These are phyloP conservation scores for Dasysyrphus albostriatus DNA, from an alignment of 2,888 invertebrate species.

Conservation along the genomic window DNA sequence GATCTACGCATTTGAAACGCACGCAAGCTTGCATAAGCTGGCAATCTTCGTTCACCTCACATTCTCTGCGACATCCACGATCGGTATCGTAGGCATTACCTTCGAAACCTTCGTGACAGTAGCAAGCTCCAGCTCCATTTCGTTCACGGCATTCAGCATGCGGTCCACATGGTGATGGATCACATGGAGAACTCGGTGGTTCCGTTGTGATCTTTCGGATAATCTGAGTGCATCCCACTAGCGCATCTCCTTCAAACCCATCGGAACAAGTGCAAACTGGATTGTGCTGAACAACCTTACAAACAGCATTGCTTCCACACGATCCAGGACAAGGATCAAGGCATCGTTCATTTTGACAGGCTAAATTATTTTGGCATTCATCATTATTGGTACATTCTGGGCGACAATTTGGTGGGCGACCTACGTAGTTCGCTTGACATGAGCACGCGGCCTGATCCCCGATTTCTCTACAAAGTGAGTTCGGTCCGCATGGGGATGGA, in stretches of 20 bases:
- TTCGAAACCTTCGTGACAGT: slow-evolving; percentile 90
- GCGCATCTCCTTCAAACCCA: slow-evolving; percentile 92
- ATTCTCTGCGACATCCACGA: slow-evolving; percentile 89
- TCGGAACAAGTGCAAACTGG: slow-evolving; percentile 92
- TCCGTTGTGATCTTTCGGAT: slow-evolving; percentile 86
- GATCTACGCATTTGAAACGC: slow-evolving; percentile 92
- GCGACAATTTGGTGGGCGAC: slow-evolving; percentile 93
- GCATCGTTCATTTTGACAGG: slow-evolving; percentile 92
- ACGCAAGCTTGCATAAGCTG: slow-evolving; percentile 89
- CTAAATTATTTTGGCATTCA: slow-evolving; percentile 92
- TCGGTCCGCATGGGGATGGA: slow-evolving; percentile 93
- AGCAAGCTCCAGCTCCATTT: slow-evolving; percentile 93
- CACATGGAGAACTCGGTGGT: slow-evolving; percentile 90
- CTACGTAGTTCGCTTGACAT: slow-evolving; percentile 91
- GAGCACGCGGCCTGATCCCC: slow-evolving; percentile 94
- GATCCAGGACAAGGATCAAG: slow-evolving; percentile 92
- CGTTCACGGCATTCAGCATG: slow-evolving; percentile 93
- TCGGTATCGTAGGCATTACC: slow-evolving; percentile 91
- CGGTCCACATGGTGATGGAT: slow-evolving; percentile 93
- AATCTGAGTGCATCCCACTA: slow-evolving; percentile 85
- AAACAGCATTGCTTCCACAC: slow-evolving; percentile 92
- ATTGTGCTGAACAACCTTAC: slow-evolving; percentile 93
- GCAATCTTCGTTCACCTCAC: slow-evolving; percentile 92
- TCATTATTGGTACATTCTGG: slow-evolving; percentile 92
- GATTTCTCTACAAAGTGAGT: slow-evolving; percentile 92